Base-by-base conservation (phyloP, 35 echinoderm and acorn worm genomes). In the Lytechinus pictus region DNA sequence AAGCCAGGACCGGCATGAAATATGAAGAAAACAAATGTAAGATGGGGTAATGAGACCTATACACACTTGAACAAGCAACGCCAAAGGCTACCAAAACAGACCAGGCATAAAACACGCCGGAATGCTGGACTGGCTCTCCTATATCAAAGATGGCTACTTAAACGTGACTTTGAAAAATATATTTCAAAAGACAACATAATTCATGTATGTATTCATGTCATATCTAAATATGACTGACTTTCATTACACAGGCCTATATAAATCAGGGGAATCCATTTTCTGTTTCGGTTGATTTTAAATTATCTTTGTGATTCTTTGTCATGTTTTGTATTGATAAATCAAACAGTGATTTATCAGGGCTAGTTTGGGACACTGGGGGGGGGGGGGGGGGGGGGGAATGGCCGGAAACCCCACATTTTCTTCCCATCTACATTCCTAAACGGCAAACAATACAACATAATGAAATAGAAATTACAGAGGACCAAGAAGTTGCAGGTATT, bases 21-120 rank as follows among this genome's bases (percentile, higher is more conserved):
- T 90, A 90, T 90, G 88, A 90, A 90, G 88, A 90, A 90, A 90
- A 90, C 52, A 90, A 90, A 90, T 90, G 88, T 3, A 90, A n/a
- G 88, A 44, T 44, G 88, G 52, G 24, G 29, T 90, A 90, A 90
- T 90, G 88, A 90, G 88, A 52, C 88, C 16, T 19, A 79, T 24
- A 79, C 66, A 79, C 66, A 79, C 66, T 79, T 79, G 66, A 79
- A 79, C 66, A 79, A 79, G 66, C 66, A 79, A 79, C 19, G 66
- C n/a, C 66, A 79, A 79, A 79, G 66, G 66, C 66, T 79, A 79
- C 66, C 16, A 8, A 79, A 79, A 79, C 66, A 79, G 19, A 79
- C 66, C 19, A 16, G n/a, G 66, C 66, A 79, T 79, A 79, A 79
- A 79, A 14, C 66, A 79, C 66, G 66, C 66, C 66, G n/a, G 19